Evolutionary conservation across 2,888 invertebrate genomes (phyloP), one percentile per base, ranked within the genome.

Genomic region (Rhagonycha lutea): DNA sequence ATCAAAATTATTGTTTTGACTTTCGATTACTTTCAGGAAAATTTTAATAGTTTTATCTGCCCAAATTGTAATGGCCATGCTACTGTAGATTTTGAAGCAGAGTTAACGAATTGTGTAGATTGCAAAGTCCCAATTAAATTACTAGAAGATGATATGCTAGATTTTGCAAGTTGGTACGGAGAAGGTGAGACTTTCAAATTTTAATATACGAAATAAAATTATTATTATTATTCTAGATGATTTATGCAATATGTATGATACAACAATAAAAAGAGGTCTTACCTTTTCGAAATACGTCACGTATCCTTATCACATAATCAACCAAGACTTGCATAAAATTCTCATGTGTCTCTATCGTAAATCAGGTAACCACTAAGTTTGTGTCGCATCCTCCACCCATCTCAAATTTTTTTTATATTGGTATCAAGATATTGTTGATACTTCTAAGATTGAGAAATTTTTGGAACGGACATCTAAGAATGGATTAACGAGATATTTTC

Each of bases 201-300:
- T 47, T 47, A n/a, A n/a, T 7, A 8, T n/a, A 47, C n/a, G 12
- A n/a, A 47, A n/a, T 47, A 18, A 7, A n/a, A 7, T n/a, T 47
- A 0, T n/a, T 47, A n/a, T 32, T 32, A 12, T 8, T 47, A 7
- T n/a, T 47, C 2, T n/a, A 47, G 47, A 0, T n/a, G 8, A 47
- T 47, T 0, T 0, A 2, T 4, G n/a, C n/a, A n/a, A 5, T 47
- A 4, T n/a, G n/a, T 12, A n/a, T 47, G n/a, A n/a, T 7, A 2
- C n/a, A 2, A n/a, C n/a, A n/a, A 47, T n/a, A n/a, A 7, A n/a
- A 7, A 47, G 0, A 47, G 47, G n/a, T n/a, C 47, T 47, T 12
- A 47, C 47, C 2, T 5, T 2, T 0, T 2, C n/a, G n/a, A n/a
- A n/a, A 1, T 2, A 1, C 7, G 7, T 47, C 0, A 2, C n/a